phyloP scores from a whole-genome alignment of 2,113 vertebrate species.

The Amazona vittata region DNA sequence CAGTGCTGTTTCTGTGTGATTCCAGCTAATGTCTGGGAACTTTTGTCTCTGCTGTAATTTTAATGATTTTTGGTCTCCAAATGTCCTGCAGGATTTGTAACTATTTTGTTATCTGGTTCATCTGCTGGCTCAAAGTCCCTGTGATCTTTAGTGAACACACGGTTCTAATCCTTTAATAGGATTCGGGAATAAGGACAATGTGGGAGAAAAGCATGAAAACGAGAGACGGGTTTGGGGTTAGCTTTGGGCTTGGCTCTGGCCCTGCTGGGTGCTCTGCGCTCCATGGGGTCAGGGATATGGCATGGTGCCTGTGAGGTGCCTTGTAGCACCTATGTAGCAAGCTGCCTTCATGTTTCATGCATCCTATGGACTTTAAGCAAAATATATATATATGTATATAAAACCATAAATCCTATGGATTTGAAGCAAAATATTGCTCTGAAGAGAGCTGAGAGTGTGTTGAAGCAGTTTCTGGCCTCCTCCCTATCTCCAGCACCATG shows the following conservation, averaged over 20 bases:
- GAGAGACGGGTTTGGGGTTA: not conserved
- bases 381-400: rapidly evolving
- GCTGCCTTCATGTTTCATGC: not conserved
- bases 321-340: rapidly evolving
- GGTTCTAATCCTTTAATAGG: conserved; percentile 7
- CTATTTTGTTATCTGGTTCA: conserved; percentile 29
- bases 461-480: not conserved
- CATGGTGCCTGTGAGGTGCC: not conserved
- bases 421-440: not conserved
- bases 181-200: not conserved
- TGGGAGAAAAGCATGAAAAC: not conserved
- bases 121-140: conserved; percentile 46
- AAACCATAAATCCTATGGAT: not conserved
- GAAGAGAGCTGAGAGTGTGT: not conserved
- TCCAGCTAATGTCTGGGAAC: not conserved
- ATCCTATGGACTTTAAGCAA: not conserved
- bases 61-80: conserved; percentile 28
- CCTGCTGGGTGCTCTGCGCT: rapidly evolving
- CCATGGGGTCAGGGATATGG: not conserved
- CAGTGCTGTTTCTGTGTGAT: not conserved
- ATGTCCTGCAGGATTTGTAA: conserved; percentile 32
- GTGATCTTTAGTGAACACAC: conserved; percentile 15
- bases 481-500: not conserved
- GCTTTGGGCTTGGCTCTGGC: not conserved
- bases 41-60: not conserved